Base-by-base conservation (phyloP, 35 echinoderm and acorn worm genomes). In the Lytechinus variegatus region DNA sequence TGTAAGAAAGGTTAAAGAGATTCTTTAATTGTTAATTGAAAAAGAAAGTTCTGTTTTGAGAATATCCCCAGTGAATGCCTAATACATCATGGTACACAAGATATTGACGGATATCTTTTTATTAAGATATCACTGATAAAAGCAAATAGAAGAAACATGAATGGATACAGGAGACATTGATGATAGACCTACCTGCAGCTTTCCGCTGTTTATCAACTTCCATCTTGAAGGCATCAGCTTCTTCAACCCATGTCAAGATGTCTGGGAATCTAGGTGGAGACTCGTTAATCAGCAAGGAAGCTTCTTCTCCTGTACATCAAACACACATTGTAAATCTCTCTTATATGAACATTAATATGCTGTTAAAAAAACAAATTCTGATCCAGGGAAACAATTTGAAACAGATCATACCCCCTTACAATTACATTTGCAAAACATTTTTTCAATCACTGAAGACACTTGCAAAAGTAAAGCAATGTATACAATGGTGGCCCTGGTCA, bases 151-250 rank as follows among this genome's bases (percentile, higher is more conserved):
- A 90, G 1, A 10, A 52, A 90, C 8, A 2, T 52, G 87, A 88
- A 9, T 24, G 87, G 87, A 88, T 9, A 88, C 1, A n/a, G 5
- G 24, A 90, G 10, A 21, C 29, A 90, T 52, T 13, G 29, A 90
- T 90, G 88, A 55, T 93, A 57, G 57, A 93, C 96, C 71, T 86
- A 98, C 97, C 96, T 33, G 55, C 92, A 13, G 94, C 90, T 95
- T 97, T 98, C 66, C 86, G 94, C 52, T 95, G 88, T 55, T 96
- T 72, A 28, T 96, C 86, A 14, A 97, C 92, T 52, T 97, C 96
- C 55, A 97, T 96, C 66, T 90, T 96, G 28, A 96, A 86, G 21
- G 51, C 19, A 21, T 98, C 94, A 9, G 96, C 96, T 61, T 98
- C 97, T 29, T 91, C 44, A 61, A 95, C 12, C 97, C 96, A 97